Conservation (phyloP, 1,140 invertebrate species). For the Gonatopus flavifemur region DNA sequence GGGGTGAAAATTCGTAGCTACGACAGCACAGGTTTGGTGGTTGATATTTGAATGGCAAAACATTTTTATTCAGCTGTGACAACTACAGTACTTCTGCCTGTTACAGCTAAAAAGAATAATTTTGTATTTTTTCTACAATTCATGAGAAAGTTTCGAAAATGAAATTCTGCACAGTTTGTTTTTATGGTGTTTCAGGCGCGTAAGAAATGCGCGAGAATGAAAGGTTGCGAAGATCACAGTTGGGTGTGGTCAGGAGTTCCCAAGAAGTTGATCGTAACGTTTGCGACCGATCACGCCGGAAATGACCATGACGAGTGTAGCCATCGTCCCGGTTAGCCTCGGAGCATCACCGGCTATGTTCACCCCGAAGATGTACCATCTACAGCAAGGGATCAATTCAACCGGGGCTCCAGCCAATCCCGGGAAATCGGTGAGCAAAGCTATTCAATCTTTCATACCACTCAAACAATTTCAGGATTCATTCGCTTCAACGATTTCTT, state of each 20-base stretch:
- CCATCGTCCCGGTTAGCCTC: conserved; percentile 47
- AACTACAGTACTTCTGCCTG: too few relatives aligned
- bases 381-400: conserved; percentile 32
- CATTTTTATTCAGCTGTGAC: too few relatives aligned
- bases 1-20: too few relatives aligned
- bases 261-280: conserved; percentile 32
- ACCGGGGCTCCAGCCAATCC: conserved; percentile 32
- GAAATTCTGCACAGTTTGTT: too few relatives aligned
- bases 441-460: too few relatives aligned
- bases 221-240: conserved; percentile 30
- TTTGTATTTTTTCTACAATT: too few relatives aligned
- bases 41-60: too few relatives aligned
- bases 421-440: conserved; percentile 34
- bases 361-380: conserved; percentile 39
- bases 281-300: conserved; percentile 28
- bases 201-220: conserved; percentile 41
- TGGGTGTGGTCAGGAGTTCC: conserved; percentile 36
- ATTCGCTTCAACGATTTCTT: too few relatives aligned
- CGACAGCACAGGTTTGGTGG: too few relatives aligned
- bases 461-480: too few relatives aligned
- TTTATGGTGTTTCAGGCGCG: conserved; percentile 6
- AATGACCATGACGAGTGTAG: conserved; percentile 50
- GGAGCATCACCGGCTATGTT: conserved; percentile 35
- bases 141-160: too few relatives aligned
- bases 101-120: too few relatives aligned